Evolutionary conservation across 2,113 vertebrate genomes (phyloP), one percentile per base, ranked within the genome.

Genomic region (Cryptotis parvus): DNA sequence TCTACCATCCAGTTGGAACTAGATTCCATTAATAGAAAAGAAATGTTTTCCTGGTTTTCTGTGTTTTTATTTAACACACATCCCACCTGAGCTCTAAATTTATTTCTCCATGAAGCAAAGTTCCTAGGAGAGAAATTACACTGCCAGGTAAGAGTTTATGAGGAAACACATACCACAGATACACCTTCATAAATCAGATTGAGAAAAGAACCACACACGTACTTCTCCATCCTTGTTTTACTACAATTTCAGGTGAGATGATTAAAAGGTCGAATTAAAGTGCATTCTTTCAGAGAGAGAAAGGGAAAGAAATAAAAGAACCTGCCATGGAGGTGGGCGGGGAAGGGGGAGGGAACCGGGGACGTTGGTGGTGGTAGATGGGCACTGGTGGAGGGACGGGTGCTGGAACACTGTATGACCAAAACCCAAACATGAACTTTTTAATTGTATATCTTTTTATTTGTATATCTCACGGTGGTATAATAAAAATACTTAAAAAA

Each of bases 41-140:
- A 68, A 49, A 29, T 75, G 58, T 89, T 95, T 94, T 77, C 52
- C 39, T 91, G 82, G 43, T 3, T 79, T 79, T 94, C 68, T 94
- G 66, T 88, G 70, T 33, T 93, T 94, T 82, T 92, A 86, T 88
- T 94, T 90, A 92, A 81, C 18, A 88, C 84, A 52, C 70, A 79
- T 78, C 33, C 87, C 82, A 95, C 90, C 84, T 80, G 55, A 90
- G 72, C 87, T 94, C 94, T 91, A 96, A 90, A 94, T 94, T 94
- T 94, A 85, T 91, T 91, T 91, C 58, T 68, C 18, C 68, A 76
- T 84, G 73, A 45, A 84, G 49, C 73, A 74, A 77, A 90, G 58
- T 41, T 94, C 31, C 85, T 83, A 73, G 58, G 73, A 91, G 93
- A 76, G 43, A 94, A 90, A 90, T 82, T 72, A 94, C 78, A 90